Conservation (phyloP, 2,888 invertebrate genomes). For the Chrysopilus asiliformis region DNA sequence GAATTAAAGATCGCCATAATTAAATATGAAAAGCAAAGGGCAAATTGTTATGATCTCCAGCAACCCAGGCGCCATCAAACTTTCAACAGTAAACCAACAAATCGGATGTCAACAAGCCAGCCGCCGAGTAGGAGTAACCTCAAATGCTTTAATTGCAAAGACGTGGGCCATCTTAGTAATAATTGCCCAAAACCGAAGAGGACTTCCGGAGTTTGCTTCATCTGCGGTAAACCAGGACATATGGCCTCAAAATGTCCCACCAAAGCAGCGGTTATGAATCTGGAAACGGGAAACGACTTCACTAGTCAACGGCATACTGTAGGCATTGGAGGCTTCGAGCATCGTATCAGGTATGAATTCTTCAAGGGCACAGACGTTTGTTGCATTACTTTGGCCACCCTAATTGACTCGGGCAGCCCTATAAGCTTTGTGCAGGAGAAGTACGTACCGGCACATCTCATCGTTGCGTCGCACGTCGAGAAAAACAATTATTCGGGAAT, state of each 20-base stretch:
- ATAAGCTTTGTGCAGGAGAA: constrained; percentile 10
- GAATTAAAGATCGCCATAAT: no score
- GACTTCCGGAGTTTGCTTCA: not conserved
- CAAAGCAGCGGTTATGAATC: not conserved
- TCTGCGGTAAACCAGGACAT: constrained; percentile 1
- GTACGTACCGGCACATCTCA: constrained; percentile 8
- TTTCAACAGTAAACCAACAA: no score
- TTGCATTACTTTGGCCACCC: constrained; percentile 2
- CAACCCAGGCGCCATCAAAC: no score
- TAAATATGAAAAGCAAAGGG: no score
- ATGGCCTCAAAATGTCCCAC: not conserved
- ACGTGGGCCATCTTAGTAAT: no score
- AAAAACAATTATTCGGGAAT: constrained; percentile 11
- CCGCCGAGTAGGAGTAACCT: no score
- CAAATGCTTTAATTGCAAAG: no score
- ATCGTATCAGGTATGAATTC: not conserved
- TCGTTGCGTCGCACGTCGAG: constrained; percentile 5
- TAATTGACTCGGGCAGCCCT: constrained; percentile 12
- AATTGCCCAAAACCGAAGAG: constrained; percentile 2
- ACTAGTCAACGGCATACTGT: not conserved
- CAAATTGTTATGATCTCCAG: no score
- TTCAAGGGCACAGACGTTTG: not conserved
- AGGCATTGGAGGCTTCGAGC: not conserved
- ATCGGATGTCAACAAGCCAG: no score
- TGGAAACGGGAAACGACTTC: not conserved